phyloP scores from a whole-genome alignment of 2,888 invertebrate genomes.

The Eledona agricola region DNA sequence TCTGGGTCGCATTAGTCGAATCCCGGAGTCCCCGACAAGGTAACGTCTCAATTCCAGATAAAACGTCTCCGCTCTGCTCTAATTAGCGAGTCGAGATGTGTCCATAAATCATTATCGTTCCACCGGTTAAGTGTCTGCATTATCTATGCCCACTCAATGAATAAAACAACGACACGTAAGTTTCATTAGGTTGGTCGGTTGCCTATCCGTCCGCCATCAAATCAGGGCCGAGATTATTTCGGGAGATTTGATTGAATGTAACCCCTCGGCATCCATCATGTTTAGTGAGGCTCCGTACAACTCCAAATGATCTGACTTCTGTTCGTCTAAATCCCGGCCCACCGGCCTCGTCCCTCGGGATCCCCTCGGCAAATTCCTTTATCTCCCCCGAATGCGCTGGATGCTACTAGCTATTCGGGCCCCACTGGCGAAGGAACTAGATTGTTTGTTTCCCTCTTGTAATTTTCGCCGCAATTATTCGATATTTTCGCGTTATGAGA shows the following conservation, averaged over 20 bases:
- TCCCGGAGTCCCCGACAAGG: slow-evolving; percentile 23
- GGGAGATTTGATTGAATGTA: slow-evolving; percentile 55
- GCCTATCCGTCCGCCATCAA: slow-evolving; percentile 50
- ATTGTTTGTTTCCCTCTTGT: slow-evolving; percentile 36
- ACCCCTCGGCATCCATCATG: slow-evolving; percentile 56
- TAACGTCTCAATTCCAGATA: slow-evolving; percentile 43
- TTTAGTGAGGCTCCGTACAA: slow-evolving; percentile 54
- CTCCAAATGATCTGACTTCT: slow-evolving; percentile 56
- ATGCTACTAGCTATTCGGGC: slow-evolving; percentile 17
- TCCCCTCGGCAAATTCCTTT: slow-evolving; percentile 48
- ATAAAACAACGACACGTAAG: slow-evolving; percentile 32
- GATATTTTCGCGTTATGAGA: slow-evolving; percentile 32
- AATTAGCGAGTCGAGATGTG: slow-evolving; percentile 26
- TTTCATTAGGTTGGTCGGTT: slow-evolving; percentile 34
- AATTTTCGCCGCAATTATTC: slow-evolving; percentile 36
- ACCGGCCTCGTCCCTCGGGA: slow-evolving; percentile 45
- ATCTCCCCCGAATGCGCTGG: slow-evolving; percentile 40
- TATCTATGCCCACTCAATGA: slow-evolving; percentile 30
- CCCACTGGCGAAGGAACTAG: slow-evolving; percentile 30
- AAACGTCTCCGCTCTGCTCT: slow-evolving; percentile 35
- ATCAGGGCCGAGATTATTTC: slow-evolving; percentile 53
- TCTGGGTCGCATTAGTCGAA: slow-evolving; percentile 41
- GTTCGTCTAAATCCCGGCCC: slow-evolving; percentile 52
- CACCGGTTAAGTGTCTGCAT: slow-evolving; percentile 29
- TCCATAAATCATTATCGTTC: slow-evolving; percentile 43